Evolutionary conservation across 2,797 vertebrate genomes (phyloP).

Genomic region (Pangasius larnaudii): DNA sequence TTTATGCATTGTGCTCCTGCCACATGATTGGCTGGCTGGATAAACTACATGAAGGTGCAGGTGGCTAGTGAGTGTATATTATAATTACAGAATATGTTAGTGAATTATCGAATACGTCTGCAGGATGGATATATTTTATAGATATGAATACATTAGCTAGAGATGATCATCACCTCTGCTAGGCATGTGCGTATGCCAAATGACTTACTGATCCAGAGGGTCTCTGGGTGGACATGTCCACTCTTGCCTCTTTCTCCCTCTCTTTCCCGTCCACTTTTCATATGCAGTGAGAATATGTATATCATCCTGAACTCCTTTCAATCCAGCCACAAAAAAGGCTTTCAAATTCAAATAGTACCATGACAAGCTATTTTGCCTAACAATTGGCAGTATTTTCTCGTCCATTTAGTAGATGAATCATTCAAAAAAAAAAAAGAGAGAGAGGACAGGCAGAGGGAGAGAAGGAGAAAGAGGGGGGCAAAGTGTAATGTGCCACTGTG

Average conservation of each 20-base stretch:
- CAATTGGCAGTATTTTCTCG: conserved; percentile 48
- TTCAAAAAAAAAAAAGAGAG: conserved; percentile 28
- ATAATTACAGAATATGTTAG: background rate
- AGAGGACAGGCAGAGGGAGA: conserved; percentile 22
- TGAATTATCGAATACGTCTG: background rate
- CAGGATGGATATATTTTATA: background rate
- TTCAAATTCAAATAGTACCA: conserved; percentile 64
- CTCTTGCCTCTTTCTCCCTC: background rate
- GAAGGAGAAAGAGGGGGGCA: background rate
- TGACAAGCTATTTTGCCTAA: conserved; percentile 61
- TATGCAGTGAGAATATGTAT: conserved; percentile 55
- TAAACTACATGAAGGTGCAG: background rate
- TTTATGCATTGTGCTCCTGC: background rate
- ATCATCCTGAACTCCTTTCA: conserved; percentile 56
- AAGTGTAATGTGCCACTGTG: conserved; percentile 26
- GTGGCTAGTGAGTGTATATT: background rate
- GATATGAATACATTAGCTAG: background rate
- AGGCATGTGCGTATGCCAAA: background rate
- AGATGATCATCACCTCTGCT: background rate
- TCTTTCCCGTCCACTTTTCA: conserved; percentile 31
- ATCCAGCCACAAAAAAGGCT: conserved; percentile 51
- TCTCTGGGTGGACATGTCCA: background rate
- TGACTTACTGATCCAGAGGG: background rate
- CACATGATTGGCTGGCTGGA: background rate
- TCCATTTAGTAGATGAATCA: conserved; percentile 47